Evolutionary conservation across 2,888 invertebrate species (phyloP), one percentile per base, ranked within the genome.

Genomic region (Aspidiotus destructor): DNA sequence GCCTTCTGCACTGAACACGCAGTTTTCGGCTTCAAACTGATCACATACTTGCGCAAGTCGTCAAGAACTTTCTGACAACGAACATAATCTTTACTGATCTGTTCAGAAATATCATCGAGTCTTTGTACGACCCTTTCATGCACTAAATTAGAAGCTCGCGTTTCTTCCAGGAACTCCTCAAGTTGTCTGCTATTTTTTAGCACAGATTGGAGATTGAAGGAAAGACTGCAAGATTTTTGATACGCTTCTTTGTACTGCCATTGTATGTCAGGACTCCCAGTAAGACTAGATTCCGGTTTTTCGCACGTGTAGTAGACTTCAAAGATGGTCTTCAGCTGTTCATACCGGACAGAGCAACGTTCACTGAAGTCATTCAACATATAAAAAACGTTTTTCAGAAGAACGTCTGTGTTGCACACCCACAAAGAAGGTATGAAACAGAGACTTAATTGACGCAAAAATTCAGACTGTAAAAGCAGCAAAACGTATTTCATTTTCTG

Each of bases 401-500:
- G 17, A 28, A 28, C 54, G 11, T 53, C 10, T 15, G 54, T 40
- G 16, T 41, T n/a, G 9, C 44, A 40, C 11, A 52, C 17, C 52
- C 17, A 48, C 41, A 69, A 40, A 6, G 48, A 40, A 15, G 62
- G 57, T 44, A 60, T 55, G 52, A 69, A 54, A 11, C 42, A 62
- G 7, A 69, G 55, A 41, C 69, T 61, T 8, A 69, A 8, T 8
- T 61, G 62, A 7, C 55, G 60, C 8, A 69, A 48, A 15, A 69
- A 62, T 48, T 69, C 69, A 11, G 69, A 69, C 16, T 69, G 69
- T 16, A 69, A 40, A 9, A 69, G 44, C 11, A 69, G 44, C 42
- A 44, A 69, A 9, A 62, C 41, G 15, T 62, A 69, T n/a, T 69
- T 69, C 57, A 69, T 48, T 62, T 69, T 69, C 69, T 69, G 55